These are phyloP conservation scores for Onychomys leucogaster DNA, from an alignment of 2,797 vertebrate species.

Conservation along the genomic window DNA sequence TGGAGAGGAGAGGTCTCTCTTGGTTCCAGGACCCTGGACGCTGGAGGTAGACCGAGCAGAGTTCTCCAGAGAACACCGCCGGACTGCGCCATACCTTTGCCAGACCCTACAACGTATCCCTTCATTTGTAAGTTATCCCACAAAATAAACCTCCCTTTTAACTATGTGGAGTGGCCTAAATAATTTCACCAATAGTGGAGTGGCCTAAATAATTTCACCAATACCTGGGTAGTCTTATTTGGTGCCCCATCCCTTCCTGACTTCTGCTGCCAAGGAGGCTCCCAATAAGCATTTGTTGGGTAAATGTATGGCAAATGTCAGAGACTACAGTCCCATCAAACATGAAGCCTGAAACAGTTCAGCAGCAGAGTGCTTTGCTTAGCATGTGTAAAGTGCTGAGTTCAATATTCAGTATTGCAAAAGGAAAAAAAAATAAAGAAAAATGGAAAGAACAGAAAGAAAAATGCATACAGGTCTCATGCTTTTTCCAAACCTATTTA, in stretches of 20 bases:
- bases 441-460: background rate
- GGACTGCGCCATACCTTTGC: too few relatives aligned
- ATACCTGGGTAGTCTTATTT: background rate
- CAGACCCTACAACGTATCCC: too few relatives aligned
- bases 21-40: too few relatives aligned
- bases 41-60: too few relatives aligned
- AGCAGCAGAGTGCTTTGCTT: background rate
- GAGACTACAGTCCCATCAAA: conserved; percentile 21
- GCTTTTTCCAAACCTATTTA: background rate
- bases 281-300: background rate
- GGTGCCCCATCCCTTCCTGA: background rate
- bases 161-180: too few relatives aligned
- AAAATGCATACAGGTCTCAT: background rate
- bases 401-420: background rate
- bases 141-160: too few relatives aligned
- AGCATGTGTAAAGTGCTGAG: background rate
- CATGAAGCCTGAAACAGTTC: background rate
- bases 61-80: too few relatives aligned
- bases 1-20: too few relatives aligned
- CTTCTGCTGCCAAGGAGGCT: background rate
- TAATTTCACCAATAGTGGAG: too few relatives aligned
- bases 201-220: too few relatives aligned
- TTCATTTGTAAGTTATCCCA: too few relatives aligned
- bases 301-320: background rate
- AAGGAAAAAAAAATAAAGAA: too few relatives aligned